Base-by-base conservation (phyloP, 2,888 invertebrate genomes). In the Cantharis nigra region DNA sequence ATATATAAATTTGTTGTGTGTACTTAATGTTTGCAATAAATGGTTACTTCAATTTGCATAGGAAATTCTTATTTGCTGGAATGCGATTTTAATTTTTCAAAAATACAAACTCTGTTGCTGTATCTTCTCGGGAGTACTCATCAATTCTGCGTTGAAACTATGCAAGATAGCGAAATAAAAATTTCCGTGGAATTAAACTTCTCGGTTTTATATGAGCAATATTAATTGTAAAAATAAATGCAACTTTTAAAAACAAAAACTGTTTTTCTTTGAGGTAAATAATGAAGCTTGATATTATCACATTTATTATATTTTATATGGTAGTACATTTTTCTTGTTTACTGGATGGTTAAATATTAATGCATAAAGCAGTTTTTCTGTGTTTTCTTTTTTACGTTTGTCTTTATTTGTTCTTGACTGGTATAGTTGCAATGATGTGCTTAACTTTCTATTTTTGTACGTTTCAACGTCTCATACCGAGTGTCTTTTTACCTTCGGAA, bases 281-380 rank as follows among this genome's bases (percentile, higher is more conserved):
- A 18, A n/a, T 23, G 65, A 67, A 74, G 62, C 20, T 69, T 70
- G 70, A 64, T 74, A 18, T 16, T 30, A 33, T 65, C 71, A 28
- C 49, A 14, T 14, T 65, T 71, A 70, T 30, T 30, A 14, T 20
- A 20, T 33, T 69, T 75, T 65, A 69, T 49, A 28, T 71, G 14
- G 63, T 64, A 49, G 65, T 75, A 33, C 75, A 28, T 75, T 71
- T 75, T 75, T 75, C 62, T 23, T 71, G 70, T 65, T 75, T 75
- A 75, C 70, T 67, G 49, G 63, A 20, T 71, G 63, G 63, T 70
- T 75, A 64, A 70, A 64, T 75, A 75, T 75, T 70, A 64, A 70
- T 75, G 26, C 65, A 26, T 23, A 26, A 67, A 67, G 26, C 20
- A 26, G 65, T 26, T 23, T 23, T 67, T n/a, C 23, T 26, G 14